phyloP scores from a whole-genome alignment of 2,113 vertebrate genomes.

The Oreochromis spilurus region DNA sequence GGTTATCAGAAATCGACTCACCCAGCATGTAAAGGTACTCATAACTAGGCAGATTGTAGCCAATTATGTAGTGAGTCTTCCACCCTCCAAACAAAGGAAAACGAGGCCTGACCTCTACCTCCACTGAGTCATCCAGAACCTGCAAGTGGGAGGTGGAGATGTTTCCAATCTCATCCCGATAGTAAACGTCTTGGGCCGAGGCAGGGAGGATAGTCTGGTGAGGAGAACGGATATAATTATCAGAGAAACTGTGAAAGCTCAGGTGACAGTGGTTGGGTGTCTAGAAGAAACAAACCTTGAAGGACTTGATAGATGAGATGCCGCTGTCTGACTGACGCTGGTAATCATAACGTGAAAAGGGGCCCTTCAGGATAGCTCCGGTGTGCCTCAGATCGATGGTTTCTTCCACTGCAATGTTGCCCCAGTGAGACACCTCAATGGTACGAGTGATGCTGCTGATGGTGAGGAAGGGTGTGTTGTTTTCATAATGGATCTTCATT shows the following conservation, averaged over 20 bases:
- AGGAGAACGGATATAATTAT: not conserved
- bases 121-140: constrained; percentile 93
- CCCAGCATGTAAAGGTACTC: constrained; percentile 97
- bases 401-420: constrained; percentile 96
- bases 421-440: constrained; percentile 98
- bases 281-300: constrained; percentile 78
- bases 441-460: constrained; percentile 89
- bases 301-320: constrained; percentile 96
- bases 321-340: constrained; percentile 97
- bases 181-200: constrained; percentile 96
- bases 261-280: not conserved
- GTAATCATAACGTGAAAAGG: constrained; percentile 97
- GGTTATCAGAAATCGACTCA: constrained; percentile 55
- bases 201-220: constrained; percentile 96
- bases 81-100: constrained; percentile 97
- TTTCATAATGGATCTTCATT: constrained; percentile 96
- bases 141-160: constrained; percentile 97
- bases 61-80: constrained; percentile 98
- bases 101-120: constrained; percentile 95
- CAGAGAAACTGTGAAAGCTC: not conserved
- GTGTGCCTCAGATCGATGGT: constrained; percentile 94
- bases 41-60: constrained; percentile 97
- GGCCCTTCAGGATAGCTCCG: constrained; percentile 89
- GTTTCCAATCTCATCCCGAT: constrained; percentile 96
- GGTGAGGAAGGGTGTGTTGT: constrained; percentile 94